These are phyloP conservation scores for Calycopis cecrops DNA, from an alignment of 1,140 invertebrate genomes.

Conservation along the genomic window DNA sequence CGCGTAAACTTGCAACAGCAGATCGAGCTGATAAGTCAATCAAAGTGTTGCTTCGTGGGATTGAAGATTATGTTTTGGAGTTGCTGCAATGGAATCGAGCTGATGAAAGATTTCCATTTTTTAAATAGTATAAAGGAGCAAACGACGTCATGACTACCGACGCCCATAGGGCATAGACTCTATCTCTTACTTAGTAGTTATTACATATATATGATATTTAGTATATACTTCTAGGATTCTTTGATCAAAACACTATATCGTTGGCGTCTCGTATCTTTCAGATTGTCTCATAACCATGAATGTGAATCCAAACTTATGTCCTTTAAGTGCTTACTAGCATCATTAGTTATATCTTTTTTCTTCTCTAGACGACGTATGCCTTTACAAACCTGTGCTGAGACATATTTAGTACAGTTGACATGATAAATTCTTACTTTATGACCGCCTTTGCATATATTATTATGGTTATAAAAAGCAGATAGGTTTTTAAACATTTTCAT, in stretches of 20 bases:
- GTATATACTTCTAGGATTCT: too few species aligned
- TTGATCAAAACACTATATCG: too few species aligned
- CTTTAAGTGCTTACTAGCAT: slow-evolving; percentile 64
- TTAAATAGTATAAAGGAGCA: too few species aligned
- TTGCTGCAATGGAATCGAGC: slow-evolving; percentile 20
- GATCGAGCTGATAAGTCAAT: slow-evolving; percentile 59
- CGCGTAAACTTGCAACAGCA: slow-evolving; percentile 43
- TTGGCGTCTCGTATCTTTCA: neutral
- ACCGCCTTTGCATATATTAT: too few species aligned
- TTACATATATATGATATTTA: too few species aligned
- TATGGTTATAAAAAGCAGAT: too few species aligned
- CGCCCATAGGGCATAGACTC: too few species aligned
- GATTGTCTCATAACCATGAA: slow-evolving; percentile 32
- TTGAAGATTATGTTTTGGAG: slow-evolving; percentile 20
- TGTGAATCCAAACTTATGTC: slow-evolving; percentile 55
- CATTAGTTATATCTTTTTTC: slow-evolving; percentile 72
- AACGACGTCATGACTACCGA: too few species aligned
- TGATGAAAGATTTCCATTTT: neutral
- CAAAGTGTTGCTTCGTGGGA: slow-evolving; percentile 29
- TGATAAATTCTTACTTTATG: slow-evolving; percentile 4
- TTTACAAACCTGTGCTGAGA: slow-evolving; percentile 66
- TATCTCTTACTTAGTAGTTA: too few species aligned
- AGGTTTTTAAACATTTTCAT: too few species aligned
- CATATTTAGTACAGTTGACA: slow-evolving; percentile 48
- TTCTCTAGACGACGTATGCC: slow-evolving; percentile 51